Base-by-base conservation (phyloP, 2,113 vertebrate species). In the Tylochromis polylepis region DNA sequence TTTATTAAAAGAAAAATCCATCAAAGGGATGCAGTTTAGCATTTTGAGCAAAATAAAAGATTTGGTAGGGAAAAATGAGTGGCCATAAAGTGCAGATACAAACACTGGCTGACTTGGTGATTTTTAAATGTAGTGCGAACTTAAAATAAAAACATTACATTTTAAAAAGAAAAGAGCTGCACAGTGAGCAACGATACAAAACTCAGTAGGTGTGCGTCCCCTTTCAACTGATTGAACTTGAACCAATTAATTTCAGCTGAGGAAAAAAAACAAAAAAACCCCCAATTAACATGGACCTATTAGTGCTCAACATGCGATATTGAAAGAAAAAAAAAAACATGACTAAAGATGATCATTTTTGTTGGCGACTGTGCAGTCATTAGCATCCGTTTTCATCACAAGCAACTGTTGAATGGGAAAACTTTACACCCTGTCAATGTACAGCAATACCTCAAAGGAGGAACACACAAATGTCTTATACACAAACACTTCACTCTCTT, bases 1-100 rank as follows among this genome's bases (percentile, higher is more conserved):
- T 94, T 94, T 93, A 93, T 91, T 94, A 83, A 82, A 53, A 89
- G 83, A 90, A 91, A 55, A 82, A 86, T 59, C 53, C 82, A 82
- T 85, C 80, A 83, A 5, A 43, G 24, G 38, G 59, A 46, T 53
- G 81, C 24, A 53, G 58, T 60, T 29, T 4, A 53, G 43, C 53
- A 79, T 86, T 38, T 53, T 86, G 78, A 85, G 62, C n/a, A 15
- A 58, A 57, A 38, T 46, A 65, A 88, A 81, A 4, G 75, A 81
- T 51, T 34, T 49, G 5, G 62, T 11, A 70, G 41, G 38, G n/a
- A 31, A 8, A 46, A 20, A 58, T 15, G 15, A 18, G 31, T 4
- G 78, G 49, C 16, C 11, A 9, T 92, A 90, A 91, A 87, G 85
- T 83, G 85, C 83, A 85, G 84, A 46, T 49, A 83, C 36, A 57